Conservation (phyloP, 1,140 invertebrate genomes). For the Atta colombica region DNA sequence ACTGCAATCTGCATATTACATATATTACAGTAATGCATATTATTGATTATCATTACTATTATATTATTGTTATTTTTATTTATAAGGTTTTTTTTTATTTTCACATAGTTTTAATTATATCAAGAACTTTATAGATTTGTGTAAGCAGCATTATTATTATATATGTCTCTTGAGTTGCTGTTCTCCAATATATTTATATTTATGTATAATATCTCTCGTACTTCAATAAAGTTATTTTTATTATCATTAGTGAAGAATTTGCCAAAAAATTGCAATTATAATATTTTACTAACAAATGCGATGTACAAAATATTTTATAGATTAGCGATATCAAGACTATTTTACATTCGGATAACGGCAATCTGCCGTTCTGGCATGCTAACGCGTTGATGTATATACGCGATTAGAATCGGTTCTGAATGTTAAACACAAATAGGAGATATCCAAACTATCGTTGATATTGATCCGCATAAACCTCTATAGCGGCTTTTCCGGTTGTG, state of each 20-base stretch:
- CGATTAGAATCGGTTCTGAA: constrained; percentile 37
- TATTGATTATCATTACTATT: no score
- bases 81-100: no score
- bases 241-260: not conserved
- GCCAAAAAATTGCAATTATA: not conserved
- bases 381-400: constrained; percentile 17
- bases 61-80: not conserved
- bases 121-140: no score
- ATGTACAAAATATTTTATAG: not conserved
- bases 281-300: not conserved
- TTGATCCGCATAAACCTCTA: constrained; percentile 34
- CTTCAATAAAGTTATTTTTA: not conserved
- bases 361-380: constrained; percentile 22
- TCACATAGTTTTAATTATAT: no score
- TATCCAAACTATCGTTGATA: constrained; percentile 31
- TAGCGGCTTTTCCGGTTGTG: not conserved
- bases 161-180: not conserved
- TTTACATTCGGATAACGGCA: not conserved
- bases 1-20: no score
- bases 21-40: no score
- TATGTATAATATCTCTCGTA: not conserved
- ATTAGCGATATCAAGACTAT: not conserved
- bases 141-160: not conserved
- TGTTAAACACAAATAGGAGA: constrained; percentile 25
- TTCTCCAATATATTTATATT: not conserved